A percentile compares a stretch with the other conserved stretches of the same genome.
Evolutionary conservation across 2,113 vertebrate species (phyloP).

Genomic region (Pantherophis guttatus): DNA sequence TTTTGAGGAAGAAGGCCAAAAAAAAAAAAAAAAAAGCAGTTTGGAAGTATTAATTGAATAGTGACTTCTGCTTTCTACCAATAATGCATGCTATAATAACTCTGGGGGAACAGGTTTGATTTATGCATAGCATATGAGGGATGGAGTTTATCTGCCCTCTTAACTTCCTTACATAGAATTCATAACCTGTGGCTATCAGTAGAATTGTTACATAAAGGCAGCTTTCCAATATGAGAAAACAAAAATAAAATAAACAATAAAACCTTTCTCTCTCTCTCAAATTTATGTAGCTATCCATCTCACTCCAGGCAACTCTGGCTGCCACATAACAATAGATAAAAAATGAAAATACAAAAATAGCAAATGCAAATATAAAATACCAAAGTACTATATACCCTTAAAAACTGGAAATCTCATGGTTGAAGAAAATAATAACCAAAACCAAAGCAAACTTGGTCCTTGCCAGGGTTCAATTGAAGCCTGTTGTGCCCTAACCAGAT

Average conservation of each 20-base stretch:
- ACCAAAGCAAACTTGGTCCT: too few species aligned
- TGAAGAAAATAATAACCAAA: too few species aligned
- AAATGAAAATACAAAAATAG: too few species aligned
- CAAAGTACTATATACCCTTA: too few species aligned
- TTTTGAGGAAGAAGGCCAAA: background rate
- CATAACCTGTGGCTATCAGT: background rate
- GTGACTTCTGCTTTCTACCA: background rate
- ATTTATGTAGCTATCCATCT: too few species aligned
- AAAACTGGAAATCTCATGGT: too few species aligned
- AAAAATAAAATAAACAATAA: background rate
- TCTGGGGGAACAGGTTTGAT: background rate
- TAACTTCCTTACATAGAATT: background rate
- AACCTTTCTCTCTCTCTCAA: too few species aligned
- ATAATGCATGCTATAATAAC: background rate
- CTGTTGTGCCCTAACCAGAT: too few species aligned
- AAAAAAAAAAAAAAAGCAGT: background rate
- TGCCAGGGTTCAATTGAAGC: too few species aligned
- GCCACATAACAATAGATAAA: too few species aligned
- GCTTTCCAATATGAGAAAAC: background rate
- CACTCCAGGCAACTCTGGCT: too few species aligned
- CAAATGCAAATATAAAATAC: too few species aligned
- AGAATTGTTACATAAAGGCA: background rate
- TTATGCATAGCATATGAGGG: background rate
- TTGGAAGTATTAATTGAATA: background rate
- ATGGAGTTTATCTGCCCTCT: background rate